phyloP scores from a whole-genome alignment of 2,888 invertebrate genomes.

The Coelinius sp. region DNA sequence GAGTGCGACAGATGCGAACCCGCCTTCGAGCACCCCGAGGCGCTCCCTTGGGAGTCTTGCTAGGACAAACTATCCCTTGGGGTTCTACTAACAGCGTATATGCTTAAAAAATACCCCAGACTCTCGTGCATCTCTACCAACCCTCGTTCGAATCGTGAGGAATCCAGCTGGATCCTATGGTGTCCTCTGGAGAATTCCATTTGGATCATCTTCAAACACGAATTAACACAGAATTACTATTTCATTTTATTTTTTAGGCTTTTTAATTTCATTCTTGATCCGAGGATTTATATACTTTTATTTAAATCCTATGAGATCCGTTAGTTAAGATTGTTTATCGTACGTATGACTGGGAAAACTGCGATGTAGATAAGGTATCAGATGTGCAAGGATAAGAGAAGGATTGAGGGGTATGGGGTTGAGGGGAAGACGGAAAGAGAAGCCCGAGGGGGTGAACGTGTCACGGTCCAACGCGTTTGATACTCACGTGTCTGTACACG shows the following conservation, averaged over 20 bases:
- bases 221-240: conserved; percentile 11
- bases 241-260: not conserved
- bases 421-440: conserved; percentile 33
- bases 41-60: conserved; percentile 63
- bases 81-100: conserved; percentile 42
- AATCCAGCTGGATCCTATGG: not conserved
- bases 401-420: conserved; percentile 37
- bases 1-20: conserved; percentile 43
- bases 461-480: conserved; percentile 65
- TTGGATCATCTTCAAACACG: conserved; percentile 28
- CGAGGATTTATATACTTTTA: not conserved
- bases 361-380: conserved; percentile 17
- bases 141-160: conserved; percentile 13
- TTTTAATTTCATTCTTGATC: too few species aligned
- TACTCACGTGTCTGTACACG: conserved; percentile 67
- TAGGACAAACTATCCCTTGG: conserved; percentile 66
- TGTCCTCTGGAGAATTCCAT: conserved; percentile 22
- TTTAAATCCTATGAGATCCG: not conserved
- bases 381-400: conserved; percentile 38
- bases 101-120: conserved; percentile 26
- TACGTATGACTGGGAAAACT: not conserved
- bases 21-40: conserved; percentile 55
- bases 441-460: conserved; percentile 50
- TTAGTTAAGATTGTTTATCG: conserved; percentile 3
- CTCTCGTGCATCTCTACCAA: conserved; percentile 1